These are phyloP conservation scores for Cybosia mesomella DNA, from an alignment of 2,888 invertebrate species.

Conservation along the genomic window DNA sequence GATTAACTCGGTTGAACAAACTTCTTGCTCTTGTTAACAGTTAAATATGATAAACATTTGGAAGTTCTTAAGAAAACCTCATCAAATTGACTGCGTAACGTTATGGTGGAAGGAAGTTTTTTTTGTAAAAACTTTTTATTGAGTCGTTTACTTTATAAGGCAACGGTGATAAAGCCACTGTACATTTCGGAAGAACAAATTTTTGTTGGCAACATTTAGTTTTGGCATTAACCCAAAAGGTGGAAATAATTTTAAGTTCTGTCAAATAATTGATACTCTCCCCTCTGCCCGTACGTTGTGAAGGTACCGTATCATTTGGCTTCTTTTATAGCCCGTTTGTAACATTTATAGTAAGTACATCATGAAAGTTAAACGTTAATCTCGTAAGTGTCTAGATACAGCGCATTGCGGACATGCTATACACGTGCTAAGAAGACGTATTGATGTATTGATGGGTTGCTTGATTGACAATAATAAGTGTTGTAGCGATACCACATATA, in stretches of 20 bases:
- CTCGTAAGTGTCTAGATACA: not conserved
- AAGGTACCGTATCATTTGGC: not conserved
- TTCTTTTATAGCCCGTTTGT: not conserved
- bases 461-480: no score
- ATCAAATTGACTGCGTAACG: constrained; percentile 12
- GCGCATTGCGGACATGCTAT: not conserved
- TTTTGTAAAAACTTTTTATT: constrained; percentile 15
- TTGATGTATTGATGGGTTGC: no score
- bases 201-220: constrained; percentile 3
- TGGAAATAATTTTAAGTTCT: not conserved
- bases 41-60: constrained; percentile 19
- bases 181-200: constrained; percentile 6
- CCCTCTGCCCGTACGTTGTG: not conserved
- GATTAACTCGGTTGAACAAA: constrained; percentile 18
- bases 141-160: constrained; percentile 11
- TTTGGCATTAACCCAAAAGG: constrained; percentile 5
- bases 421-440: no score
- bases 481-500: no score
- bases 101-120: not conserved
- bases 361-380: not conserved
- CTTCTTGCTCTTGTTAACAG: constrained; percentile 7
- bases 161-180: not conserved
- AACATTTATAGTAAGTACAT: not conserved
- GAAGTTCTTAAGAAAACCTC: not conserved
- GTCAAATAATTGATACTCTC: not conserved